Evolutionary conservation across 2,797 vertebrate species (phyloP).

Genomic region (Crax fasciolata): DNA sequence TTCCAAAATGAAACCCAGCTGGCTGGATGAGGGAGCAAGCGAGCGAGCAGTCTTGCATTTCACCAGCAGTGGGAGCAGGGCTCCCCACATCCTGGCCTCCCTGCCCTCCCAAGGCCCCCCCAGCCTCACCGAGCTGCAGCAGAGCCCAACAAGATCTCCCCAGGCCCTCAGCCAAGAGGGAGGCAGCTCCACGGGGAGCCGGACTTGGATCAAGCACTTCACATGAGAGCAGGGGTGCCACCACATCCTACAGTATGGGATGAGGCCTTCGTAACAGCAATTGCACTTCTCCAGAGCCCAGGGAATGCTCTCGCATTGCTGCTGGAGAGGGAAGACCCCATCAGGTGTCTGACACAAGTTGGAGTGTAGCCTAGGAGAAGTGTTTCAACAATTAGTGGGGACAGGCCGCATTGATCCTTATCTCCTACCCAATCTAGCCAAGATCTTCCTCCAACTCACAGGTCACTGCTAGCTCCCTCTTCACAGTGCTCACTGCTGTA

Average conservation of each 20-base stretch:
- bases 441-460: background rate
- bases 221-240: background rate
- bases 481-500: background rate
- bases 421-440: background rate
- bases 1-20: slow-evolving; percentile 79
- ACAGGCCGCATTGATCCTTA: background rate
- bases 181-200: background rate
- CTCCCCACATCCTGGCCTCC: rapidly evolving
- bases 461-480: background rate
- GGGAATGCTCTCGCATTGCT: background rate
- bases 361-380: background rate
- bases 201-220: background rate
- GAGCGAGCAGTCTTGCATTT: background rate
- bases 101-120: no score
- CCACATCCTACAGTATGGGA: rapidly evolving
- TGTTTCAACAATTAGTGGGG: background rate
- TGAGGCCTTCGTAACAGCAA: background rate
- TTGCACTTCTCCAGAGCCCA: background rate
- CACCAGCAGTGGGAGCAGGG: background rate
- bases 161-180: background rate
- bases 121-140: background rate
- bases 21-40: background rate
- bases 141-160: background rate
- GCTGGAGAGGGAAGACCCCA: background rate
- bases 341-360: background rate